Conservation (phyloP, 2,888 invertebrate species). For the Globia sparganii region DNA sequence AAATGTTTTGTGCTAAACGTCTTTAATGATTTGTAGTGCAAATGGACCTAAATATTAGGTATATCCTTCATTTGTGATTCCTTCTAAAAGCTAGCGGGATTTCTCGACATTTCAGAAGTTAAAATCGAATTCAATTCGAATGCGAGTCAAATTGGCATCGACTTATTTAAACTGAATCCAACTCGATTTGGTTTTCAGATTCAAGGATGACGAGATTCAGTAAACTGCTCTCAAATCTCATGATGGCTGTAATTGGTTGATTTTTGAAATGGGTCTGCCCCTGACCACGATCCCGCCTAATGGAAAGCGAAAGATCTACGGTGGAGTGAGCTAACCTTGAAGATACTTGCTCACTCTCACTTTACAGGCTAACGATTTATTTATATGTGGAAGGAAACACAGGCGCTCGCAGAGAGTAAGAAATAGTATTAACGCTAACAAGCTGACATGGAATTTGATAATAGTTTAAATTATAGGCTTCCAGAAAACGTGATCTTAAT, state of each 20-base stretch:
- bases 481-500: background rate
- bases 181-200: background rate
- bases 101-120: background rate
- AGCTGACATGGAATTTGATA: background rate
- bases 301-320: too few species aligned
- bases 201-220: background rate
- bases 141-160: background rate
- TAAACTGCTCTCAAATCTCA: background rate
- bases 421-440: too few species aligned
- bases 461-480: background rate
- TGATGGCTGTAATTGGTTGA: too few species aligned
- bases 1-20: background rate
- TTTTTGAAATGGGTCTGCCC: too few species aligned
- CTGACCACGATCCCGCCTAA: too few species aligned
- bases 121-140: background rate
- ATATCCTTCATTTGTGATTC: background rate
- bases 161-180: background rate
- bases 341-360: too few species aligned
- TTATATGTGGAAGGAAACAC: too few species aligned
- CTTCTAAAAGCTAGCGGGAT: background rate
- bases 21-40: background rate
- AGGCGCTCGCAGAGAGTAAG: too few species aligned
- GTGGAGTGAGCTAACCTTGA: too few species aligned
- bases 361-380: too few species aligned
- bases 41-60: background rate